Conservation (phyloP, 2,888 invertebrate genomes). For the Allygus modestus region DNA sequence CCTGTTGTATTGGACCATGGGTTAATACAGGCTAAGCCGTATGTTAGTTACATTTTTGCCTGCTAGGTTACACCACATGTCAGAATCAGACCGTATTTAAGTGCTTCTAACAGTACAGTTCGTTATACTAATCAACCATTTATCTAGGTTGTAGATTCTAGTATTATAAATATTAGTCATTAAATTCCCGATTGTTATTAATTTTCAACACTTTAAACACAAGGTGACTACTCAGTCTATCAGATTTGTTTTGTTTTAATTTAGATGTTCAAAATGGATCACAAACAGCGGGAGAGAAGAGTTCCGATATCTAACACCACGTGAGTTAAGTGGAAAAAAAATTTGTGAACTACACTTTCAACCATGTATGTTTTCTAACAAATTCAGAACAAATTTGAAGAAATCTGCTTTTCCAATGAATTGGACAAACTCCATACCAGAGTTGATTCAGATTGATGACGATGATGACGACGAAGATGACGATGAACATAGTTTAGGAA, state of each 20-base stretch:
- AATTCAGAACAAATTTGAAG: neutral
- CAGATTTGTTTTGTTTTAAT: constrained; percentile 24
- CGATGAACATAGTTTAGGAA: neutral
- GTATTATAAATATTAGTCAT: too few species aligned
- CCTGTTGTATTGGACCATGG: too few species aligned
- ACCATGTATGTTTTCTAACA: constrained; percentile 16
- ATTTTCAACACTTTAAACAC: too few species aligned
- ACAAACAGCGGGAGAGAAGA: constrained; percentile 48
- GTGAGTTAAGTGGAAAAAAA: constrained; percentile 20
- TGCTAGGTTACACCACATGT: too few species aligned
- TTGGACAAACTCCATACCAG: constrained; percentile 11
- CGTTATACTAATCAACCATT: too few species aligned
- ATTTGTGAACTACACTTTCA: constrained; percentile 45
- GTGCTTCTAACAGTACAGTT: too few species aligned
- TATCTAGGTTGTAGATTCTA: too few species aligned
- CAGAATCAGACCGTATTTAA: too few species aligned
- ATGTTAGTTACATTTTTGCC: too few species aligned
- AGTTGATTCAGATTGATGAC: constrained; percentile 43
- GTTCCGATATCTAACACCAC: constrained; percentile 37
- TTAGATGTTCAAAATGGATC: constrained; percentile 50
- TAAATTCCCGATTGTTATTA: too few species aligned
- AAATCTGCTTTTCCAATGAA: constrained; percentile 1
- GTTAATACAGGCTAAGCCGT: too few species aligned
- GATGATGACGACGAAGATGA: constrained; percentile 4
- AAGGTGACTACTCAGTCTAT: too few species aligned